phyloP scores from a whole-genome alignment of 64 coral and sea anemone species.

The Montipora capricornis region DNA sequence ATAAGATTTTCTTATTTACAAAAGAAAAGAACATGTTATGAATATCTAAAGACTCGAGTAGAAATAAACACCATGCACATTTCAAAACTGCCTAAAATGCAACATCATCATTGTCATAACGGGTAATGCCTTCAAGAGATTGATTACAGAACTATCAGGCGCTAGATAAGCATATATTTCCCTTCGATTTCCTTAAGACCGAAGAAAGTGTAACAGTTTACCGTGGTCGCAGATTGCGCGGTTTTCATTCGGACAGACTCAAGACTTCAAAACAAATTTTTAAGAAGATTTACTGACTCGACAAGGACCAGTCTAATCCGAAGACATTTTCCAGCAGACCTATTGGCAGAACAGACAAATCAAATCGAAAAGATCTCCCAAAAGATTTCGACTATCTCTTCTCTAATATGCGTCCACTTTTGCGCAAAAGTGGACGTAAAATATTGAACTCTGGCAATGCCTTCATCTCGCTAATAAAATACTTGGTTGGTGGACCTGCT shows the following conservation, averaged over 20 bases:
- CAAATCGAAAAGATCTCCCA: background rate
- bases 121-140: background rate
- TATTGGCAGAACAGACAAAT: background rate
- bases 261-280: background rate
- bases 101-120: background rate
- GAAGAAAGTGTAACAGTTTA: background rate
- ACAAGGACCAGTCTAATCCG: background rate
- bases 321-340: background rate
- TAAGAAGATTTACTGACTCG: conserved; percentile 15
- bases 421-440: background rate
- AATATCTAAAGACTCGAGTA: background rate
- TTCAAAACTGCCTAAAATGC: background rate
- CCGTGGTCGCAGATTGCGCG: background rate
- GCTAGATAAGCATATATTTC: conserved; percentile 12
- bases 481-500: background rate
- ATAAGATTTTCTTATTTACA: background rate
- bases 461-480: no score
- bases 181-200: background rate
- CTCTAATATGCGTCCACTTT: background rate
- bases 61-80: background rate
- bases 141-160: background rate
- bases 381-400: background rate
- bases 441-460: no score
- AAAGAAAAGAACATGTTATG: background rate
- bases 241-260: background rate